Conservation (phyloP, 2,797 vertebrate genomes). For the Dendrocincla tyrannina region DNA sequence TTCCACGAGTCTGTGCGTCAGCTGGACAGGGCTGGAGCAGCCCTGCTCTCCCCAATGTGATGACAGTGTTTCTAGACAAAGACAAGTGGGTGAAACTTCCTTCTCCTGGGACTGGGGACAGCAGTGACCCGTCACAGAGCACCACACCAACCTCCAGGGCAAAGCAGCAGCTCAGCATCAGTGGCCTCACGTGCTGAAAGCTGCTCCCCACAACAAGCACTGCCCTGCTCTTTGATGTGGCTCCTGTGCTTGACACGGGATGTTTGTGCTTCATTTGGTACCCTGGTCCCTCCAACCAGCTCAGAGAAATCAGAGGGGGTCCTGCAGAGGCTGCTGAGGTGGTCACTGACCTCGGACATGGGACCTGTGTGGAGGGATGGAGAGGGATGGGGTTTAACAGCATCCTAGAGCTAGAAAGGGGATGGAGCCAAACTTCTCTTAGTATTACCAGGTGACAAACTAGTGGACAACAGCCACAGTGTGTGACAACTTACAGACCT, state of each 20-base stretch:
- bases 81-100: not conserved
- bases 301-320: not conserved
- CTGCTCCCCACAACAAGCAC: not conserved
- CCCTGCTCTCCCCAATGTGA: not conserved
- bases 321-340: not conserved
- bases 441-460: not conserved
- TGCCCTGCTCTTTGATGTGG: not conserved
- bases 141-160: not conserved
- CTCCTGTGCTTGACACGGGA: rapidly evolving
- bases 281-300: not conserved
- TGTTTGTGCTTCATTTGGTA: not conserved
- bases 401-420: not conserved
- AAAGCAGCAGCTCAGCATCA: not conserved
- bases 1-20: not conserved
- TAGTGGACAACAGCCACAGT: not conserved
- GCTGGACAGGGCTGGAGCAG: not conserved
- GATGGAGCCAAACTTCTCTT: not conserved
- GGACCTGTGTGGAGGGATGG: not conserved
- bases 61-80: not conserved
- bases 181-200: rapidly evolving
- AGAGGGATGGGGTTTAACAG: not conserved
- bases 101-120: not conserved
- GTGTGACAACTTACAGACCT: not conserved
- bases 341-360: not conserved
- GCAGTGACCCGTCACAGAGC: not conserved